Evolutionary conservation across 2,797 vertebrate species (phyloP).

Genomic region (Macroramphosus scolopax): DNA sequence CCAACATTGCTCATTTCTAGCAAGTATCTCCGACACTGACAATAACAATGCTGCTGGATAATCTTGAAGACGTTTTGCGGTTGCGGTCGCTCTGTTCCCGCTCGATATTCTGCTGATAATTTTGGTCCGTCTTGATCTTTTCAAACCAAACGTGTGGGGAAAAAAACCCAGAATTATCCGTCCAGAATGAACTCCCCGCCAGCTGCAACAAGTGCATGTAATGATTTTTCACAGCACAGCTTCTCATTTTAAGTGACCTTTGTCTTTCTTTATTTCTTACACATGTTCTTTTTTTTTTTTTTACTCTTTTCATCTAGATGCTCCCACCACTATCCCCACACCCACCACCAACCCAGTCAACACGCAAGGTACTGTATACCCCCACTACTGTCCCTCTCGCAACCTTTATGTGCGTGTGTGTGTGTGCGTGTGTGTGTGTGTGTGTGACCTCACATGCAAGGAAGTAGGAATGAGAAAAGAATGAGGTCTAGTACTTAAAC

Average conservation of each 20-base stretch:
- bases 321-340: constrained; percentile 97
- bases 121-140: no score
- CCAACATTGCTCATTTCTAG: no score
- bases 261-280: constrained; percentile 80
- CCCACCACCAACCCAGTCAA: constrained; percentile 89
- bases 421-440: constrained; percentile 9
- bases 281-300: constrained; percentile 88
- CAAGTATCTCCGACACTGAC: no score
- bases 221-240: constrained; percentile 36
- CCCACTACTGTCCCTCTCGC: constrained; percentile 67
- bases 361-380: constrained; percentile 95
- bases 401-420: constrained; percentile 28
- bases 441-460: constrained; percentile 34
- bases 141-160: no score
- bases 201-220: constrained; percentile 37
- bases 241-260: constrained; percentile 58
- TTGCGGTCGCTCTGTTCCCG: no score
- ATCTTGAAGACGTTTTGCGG: no score
- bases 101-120: no score
- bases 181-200: constrained; percentile 5
- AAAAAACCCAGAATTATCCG: no score
- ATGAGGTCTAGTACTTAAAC: constrained; percentile 39
- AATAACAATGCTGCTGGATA: no score
- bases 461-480: constrained; percentile 30
- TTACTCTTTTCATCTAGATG: constrained; percentile 97